phyloP scores from a whole-genome alignment of 2,888 invertebrate species.

The Ctenicera cuprea region DNA sequence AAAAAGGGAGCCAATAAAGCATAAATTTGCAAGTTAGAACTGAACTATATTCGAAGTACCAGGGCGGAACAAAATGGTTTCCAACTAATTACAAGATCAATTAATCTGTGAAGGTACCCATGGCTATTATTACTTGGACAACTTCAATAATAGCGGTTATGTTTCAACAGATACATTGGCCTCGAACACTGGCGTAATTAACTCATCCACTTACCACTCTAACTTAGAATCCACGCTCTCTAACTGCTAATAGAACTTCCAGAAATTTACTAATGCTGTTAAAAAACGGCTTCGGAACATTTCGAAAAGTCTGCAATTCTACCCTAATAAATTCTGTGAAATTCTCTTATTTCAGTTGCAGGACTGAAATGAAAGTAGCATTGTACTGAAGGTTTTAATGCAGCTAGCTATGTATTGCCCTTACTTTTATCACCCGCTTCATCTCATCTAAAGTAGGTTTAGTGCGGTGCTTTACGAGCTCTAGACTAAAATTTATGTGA shows the following conservation, averaged over 20 bases:
- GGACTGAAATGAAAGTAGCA: conserved; percentile 34
- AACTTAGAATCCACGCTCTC: conserved; percentile 31
- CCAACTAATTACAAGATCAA: conserved; percentile 57
- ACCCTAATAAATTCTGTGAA: not conserved
- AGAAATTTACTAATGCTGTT: not conserved
- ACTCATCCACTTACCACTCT: conserved; percentile 36
- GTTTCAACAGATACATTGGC: conserved; percentile 43
- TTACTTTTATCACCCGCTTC: conserved; percentile 42
- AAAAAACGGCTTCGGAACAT: not conserved
- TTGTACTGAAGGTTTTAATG: conserved; percentile 35
- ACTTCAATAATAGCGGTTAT: conserved; percentile 46
- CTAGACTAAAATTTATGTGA: conserved; percentile 45
- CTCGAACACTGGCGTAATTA: conserved; percentile 41
- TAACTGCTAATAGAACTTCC: conserved; percentile 16
- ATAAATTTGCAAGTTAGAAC: conserved; percentile 46
- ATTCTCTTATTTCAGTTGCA: not conserved
- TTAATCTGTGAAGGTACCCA: conserved; percentile 52
- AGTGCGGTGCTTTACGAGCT: conserved; percentile 38
- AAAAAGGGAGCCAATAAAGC: conserved; percentile 31
- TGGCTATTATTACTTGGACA: conserved; percentile 47
- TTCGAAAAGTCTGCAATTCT: no score
- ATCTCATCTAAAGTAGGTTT: conserved; percentile 43
- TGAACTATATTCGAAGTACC: conserved; percentile 38
- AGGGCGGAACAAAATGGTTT: conserved; percentile 40
- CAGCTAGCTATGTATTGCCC: conserved; percentile 29